These are phyloP conservation scores for Merodon equestris DNA, from an alignment of 2,888 invertebrate species.

Conservation along the genomic window DNA sequence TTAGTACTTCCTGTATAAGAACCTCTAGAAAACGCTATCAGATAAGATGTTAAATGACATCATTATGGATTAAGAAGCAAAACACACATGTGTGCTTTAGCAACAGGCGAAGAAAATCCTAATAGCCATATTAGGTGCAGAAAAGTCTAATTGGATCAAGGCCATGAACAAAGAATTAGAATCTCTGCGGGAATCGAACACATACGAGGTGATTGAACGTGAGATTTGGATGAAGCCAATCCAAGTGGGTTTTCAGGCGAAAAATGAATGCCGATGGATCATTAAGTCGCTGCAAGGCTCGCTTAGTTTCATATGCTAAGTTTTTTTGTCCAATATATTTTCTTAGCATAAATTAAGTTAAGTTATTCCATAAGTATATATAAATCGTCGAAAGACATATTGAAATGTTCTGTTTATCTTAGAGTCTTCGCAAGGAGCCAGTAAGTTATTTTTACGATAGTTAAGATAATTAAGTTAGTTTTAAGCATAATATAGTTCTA, in stretches of 20 bases:
- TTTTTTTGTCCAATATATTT: no score
- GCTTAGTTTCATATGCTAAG: no score
- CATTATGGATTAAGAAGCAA: constrained; percentile 20
- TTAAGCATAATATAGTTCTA: no score
- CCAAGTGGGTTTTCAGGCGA: constrained; percentile 24
- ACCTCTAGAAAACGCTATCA: constrained; percentile 13
- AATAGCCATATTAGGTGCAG: constrained; percentile 18
- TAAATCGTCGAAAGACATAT: no score
- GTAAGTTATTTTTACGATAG: no score
- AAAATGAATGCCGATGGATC: constrained; percentile 5
- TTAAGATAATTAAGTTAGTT: no score
- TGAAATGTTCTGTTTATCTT: no score
- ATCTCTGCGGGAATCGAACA: constrained; percentile 9
- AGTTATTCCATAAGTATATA: no score
- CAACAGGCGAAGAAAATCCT: background rate
- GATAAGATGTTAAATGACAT: constrained; percentile 7
- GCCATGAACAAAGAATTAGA: constrained; percentile 26
- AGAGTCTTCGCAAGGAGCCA: no score
- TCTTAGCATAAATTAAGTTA: no score
- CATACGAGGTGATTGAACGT: constrained; percentile 17
- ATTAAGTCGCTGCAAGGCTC: constrained; percentile 17
- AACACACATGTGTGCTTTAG: constrained; percentile 21
- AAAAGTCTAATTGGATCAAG: constrained; percentile 24
- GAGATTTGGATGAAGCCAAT: constrained; percentile 21
- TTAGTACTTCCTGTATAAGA: constrained; percentile 10